These are phyloP conservation scores for Mythimna loreyi DNA, from an alignment of 2,888 invertebrate genomes.

Conservation along the genomic window DNA sequence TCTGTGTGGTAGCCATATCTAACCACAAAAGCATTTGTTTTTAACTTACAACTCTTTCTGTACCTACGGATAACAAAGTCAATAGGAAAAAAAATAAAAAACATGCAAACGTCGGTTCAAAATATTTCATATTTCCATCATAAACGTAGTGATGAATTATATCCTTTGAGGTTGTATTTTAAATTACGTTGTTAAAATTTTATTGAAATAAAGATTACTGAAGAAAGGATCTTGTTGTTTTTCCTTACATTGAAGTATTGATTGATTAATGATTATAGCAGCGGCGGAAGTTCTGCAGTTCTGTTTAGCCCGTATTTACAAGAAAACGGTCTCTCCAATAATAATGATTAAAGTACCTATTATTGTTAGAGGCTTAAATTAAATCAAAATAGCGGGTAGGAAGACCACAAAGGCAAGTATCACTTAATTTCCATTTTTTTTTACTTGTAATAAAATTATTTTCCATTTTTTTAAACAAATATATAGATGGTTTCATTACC, in stretches of 20 bases:
- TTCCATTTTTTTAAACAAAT: no score
- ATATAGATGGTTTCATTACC: no score
- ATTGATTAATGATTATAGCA: no score
- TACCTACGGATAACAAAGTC: background rate
- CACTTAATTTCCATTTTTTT: no score
- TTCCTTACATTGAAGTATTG: background rate
- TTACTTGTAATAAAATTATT: no score
- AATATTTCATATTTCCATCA: slow-evolving; percentile 4
- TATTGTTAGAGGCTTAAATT: no score
- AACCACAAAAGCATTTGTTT: slow-evolving; percentile 14
- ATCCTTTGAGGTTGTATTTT: slow-evolving; percentile 48
- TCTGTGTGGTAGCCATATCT: slow-evolving; percentile 14
- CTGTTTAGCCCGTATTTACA: background rate
- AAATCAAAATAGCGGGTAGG: no score
- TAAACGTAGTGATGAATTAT: slow-evolving; percentile 9
- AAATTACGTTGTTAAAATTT: slow-evolving; percentile 33
- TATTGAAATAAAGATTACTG: slow-evolving; percentile 29
- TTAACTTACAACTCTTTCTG: slow-evolving; percentile 17
- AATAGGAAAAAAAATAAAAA: background rate
- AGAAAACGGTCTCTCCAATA: background rate
- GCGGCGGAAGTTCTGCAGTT: background rate
- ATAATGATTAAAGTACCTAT: no score
- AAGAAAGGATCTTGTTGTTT: background rate
- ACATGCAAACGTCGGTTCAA: slow-evolving; percentile 13
- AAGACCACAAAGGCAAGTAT: no score